phyloP scores from a whole-genome alignment of 30 jellyfish, hydroid and myxozoan species.

The Aurelia sp. region DNA sequence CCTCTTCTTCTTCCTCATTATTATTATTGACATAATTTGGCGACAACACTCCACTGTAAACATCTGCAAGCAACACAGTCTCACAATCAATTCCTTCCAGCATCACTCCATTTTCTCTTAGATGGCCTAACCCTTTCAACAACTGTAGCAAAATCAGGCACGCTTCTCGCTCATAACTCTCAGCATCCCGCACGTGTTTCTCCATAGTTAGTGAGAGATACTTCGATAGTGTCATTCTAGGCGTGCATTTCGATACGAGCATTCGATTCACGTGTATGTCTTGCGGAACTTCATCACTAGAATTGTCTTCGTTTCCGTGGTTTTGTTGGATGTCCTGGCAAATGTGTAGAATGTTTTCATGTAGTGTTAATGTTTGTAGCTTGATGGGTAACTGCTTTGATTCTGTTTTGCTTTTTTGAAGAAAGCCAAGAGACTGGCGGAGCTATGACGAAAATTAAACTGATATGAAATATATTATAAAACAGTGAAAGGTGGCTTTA shows the following conservation, averaged over 20 bases:
- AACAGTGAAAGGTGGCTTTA: too few relatives aligned
- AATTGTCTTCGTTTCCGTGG: conserved; percentile 9
- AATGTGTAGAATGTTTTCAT: conserved; percentile 82
- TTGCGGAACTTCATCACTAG: conserved; percentile 69
- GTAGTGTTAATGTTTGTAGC: conserved; percentile 52
- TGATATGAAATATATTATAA: too few relatives aligned
- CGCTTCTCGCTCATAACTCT: conserved; percentile 83
- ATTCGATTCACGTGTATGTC: conserved; percentile 76
- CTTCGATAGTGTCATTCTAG: conserved; percentile 71
- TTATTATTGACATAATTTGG: conserved; percentile 28
- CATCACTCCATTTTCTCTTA: conserved; percentile 39
- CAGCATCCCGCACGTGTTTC: conserved; percentile 80
- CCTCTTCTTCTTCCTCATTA: conserved; percentile 22
- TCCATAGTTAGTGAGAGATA: conserved; percentile 77
- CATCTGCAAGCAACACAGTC: conserved; percentile 64
- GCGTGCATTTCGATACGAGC: conserved; percentile 80
- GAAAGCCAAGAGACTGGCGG: conserved; percentile 64
- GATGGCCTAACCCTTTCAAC: conserved; percentile 77
- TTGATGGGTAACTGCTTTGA: not conserved
- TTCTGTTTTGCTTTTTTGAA: conserved; percentile 9
- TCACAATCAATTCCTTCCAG: conserved; percentile 56
- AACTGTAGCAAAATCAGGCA: conserved; percentile 80
- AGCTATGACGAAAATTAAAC: conserved; percentile 2
- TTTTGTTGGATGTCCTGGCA: conserved; percentile 73
- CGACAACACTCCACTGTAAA: conserved; percentile 63